Evolutionary conservation across 2,113 vertebrate species (phyloP), one percentile per base, ranked within the genome.

Genomic region (Macrotis lagotis): DNA sequence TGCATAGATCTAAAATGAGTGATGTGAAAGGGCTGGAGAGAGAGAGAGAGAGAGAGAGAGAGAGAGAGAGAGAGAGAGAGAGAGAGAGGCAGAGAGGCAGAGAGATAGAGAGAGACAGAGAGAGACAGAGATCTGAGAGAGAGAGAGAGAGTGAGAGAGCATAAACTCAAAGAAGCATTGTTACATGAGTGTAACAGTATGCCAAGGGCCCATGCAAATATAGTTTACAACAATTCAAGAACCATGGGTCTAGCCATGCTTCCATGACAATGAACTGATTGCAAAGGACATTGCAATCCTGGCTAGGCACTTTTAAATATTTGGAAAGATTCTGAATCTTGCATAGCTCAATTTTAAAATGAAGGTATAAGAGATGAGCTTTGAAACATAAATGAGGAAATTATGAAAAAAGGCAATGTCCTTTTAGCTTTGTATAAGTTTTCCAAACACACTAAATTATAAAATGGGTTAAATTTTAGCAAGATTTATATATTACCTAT

Each of bases 401-500:
- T 26, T 90, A 89, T 95, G 50, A 90, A 93, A 89, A 89, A 89
- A 25, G 26, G 48, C 66, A 94, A 47, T 91, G 24, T 95, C 89
- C 25, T 92, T 96, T 91, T 0, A 52, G 74, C 50, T 94, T 94
- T 96, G 37, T 37, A 92, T 93, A 97, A 91, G 44, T 95, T 97
- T 95, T 95, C 90, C 66, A 94, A 96, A 92, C 90, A 96, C 91
- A 91, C 66, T 95, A 59, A 91, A 96, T 96, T 97, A 96, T 91
- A 93, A 96, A 97, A 94, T 26, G 96, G 92, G 94, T 94, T 91
- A 94, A 96, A 95, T 92, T 50, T 91, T 74, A 90, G 92, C 51
- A 95, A 94, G 8, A 0, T 55, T 97, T 96, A 83, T 97, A 96
- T 93, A 97, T 96, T 96, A 96, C 97, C 90, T 96, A 91, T 96